Evolutionary conservation across 2,888 invertebrate genomes (phyloP).

Genomic region (Cheilosia pagana): DNA sequence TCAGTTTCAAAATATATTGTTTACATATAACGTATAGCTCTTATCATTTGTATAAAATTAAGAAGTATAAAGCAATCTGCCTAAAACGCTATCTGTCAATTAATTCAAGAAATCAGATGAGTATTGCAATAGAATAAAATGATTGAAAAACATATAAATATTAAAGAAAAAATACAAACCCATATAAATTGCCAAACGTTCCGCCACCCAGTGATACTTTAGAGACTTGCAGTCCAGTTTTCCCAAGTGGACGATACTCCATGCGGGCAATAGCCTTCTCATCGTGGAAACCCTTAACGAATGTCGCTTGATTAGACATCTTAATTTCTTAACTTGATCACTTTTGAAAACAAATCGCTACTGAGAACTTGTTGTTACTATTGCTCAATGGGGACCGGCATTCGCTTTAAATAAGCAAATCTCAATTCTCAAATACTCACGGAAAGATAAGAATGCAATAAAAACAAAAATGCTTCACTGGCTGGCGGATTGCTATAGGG

Average conservation of each 20-base stretch:
- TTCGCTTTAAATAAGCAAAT: conserved; percentile 50
- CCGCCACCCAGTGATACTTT: conserved; percentile 90
- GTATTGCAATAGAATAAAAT: too few relatives aligned
- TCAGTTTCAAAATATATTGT: too few relatives aligned
- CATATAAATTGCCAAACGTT: conserved; percentile 89
- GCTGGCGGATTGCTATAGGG: conserved; percentile 61
- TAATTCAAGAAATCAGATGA: too few relatives aligned
- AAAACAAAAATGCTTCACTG: conserved; percentile 12
- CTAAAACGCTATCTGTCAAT: too few relatives aligned
- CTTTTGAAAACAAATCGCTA: not conserved
- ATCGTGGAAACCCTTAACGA: conserved; percentile 87
- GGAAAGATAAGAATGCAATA: conserved; percentile 4
- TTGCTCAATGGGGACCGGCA: not conserved
- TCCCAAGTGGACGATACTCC: conserved; percentile 89
- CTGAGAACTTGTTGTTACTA: not conserved
- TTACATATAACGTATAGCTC: too few relatives aligned
- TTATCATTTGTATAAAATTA: too few relatives aligned
- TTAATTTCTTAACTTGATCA: conserved; percentile 16
- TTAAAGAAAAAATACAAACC: conserved; percentile 82
- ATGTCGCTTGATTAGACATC: conserved; percentile 85
- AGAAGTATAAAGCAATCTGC: too few relatives aligned
- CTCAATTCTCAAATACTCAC: not conserved
- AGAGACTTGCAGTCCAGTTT: conserved; percentile 89
- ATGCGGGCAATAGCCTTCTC: conserved; percentile 86
- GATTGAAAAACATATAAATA: too few relatives aligned